A percentile compares a stretch with the other conserved stretches of the same genome.
These are phyloP conservation scores for Acipenser oxyrinchus DNA, from an alignment of 2,797 vertebrate species.

Conservation along the genomic window DNA sequence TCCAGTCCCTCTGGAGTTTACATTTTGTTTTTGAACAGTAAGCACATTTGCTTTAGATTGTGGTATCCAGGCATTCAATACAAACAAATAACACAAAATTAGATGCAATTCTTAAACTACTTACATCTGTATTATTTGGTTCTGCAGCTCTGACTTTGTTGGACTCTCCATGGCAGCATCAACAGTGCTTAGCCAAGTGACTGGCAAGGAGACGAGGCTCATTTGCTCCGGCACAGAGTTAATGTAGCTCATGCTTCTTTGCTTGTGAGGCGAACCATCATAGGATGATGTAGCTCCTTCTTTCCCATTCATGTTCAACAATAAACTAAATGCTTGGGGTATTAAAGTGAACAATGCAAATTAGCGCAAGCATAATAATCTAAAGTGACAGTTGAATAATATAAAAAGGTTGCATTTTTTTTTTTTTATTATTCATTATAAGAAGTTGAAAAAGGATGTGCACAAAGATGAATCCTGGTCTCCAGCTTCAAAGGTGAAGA, in stretches of 20 bases:
- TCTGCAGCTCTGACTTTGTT: neutral
- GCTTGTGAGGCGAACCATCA: neutral
- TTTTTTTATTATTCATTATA: too few relatives aligned
- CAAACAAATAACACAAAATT: neutral
- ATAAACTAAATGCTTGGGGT: neutral
- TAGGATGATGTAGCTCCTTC: neutral
- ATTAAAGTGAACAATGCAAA: too few relatives aligned
- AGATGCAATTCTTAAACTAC: neutral
- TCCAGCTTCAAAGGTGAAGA: too few relatives aligned
- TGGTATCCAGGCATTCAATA: neutral
- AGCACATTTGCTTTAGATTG: too few relatives aligned
- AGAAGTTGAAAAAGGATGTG: too few relatives aligned
- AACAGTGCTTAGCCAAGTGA: neutral
- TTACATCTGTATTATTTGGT: constrained; percentile 4
- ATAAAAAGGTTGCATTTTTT: too few relatives aligned
- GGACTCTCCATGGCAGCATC: neutral
- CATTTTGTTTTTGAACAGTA: too few relatives aligned
- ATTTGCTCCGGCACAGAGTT: constrained; percentile 12
- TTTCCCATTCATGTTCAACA: constrained; percentile 16
- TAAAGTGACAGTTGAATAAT: too few relatives aligned
- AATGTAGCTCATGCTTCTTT: constrained; percentile 3
- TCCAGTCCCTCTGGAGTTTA: too few relatives aligned
- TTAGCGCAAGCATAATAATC: too few relatives aligned
- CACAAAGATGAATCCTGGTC: too few relatives aligned
- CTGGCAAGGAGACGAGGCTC: constrained; percentile 19